Evolutionary conservation across 2,888 invertebrate species (phyloP).

Genomic region (Entomobrya multifasciata): DNA sequence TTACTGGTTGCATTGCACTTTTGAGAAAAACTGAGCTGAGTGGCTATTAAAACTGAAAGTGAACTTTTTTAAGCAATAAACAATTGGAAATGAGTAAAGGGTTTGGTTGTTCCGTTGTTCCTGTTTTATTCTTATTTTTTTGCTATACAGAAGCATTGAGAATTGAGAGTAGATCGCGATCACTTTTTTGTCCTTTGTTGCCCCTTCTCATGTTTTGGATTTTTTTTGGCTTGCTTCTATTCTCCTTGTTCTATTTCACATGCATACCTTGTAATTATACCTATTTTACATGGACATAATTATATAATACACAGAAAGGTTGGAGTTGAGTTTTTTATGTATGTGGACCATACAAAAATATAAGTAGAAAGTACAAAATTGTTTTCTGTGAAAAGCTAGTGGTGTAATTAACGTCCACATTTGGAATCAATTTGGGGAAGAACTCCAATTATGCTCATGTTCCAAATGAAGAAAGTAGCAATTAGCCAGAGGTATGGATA

Average conservation of each 20-base stretch:
- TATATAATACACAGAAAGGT: too few relatives aligned
- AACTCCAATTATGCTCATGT: constrained; percentile 1
- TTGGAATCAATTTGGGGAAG: constrained; percentile 29
- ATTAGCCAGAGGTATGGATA: background rate
- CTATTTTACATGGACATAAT: background rate
- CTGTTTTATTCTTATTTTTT: too few relatives aligned
- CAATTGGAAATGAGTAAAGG: too few relatives aligned
- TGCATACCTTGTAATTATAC: background rate
- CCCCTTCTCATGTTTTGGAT: too few relatives aligned
- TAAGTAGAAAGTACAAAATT: background rate
- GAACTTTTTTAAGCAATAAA: background rate
- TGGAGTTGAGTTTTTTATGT: too few relatives aligned
- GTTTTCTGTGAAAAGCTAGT: background rate
- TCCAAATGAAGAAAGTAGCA: background rate
- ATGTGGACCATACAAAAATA: background rate
- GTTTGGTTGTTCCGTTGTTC: too few relatives aligned
- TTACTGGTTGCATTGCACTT: background rate
- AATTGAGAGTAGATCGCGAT: background rate
- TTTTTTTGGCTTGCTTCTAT: too few relatives aligned
- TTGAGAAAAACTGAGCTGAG: too few relatives aligned
- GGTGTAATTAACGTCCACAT: background rate
- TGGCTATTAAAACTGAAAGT: background rate
- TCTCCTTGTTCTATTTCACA: too few relatives aligned
- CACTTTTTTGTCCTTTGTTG: background rate
- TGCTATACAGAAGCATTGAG: background rate